These are phyloP conservation scores for Ceratina australensis DNA, from an alignment of 1,140 invertebrate species.

Conservation along the genomic window DNA sequence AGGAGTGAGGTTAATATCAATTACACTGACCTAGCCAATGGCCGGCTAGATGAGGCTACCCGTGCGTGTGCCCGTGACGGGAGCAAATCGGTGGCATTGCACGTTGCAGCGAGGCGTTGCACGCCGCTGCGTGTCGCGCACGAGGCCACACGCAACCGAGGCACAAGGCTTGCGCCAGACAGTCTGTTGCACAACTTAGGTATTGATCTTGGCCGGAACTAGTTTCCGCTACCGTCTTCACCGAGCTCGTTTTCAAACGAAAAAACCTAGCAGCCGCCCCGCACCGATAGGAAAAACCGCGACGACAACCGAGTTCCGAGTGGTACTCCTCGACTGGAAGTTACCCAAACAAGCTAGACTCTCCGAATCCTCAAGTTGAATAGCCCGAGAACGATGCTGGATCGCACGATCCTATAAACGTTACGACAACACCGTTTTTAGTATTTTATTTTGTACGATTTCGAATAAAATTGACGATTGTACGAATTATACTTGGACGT, in stretches of 20 bases:
- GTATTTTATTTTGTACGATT: no score
- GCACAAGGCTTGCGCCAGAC: conserved; percentile 64
- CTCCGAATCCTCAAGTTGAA: no score
- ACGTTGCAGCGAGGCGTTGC: conserved; percentile 46
- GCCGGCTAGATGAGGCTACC: conserved; percentile 24
- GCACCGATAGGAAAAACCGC: not conserved
- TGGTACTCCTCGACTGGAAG: no score
- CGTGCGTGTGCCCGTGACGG: conserved; percentile 37
- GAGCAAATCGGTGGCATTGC: conserved; percentile 48
- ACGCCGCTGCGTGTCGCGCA: conserved; percentile 31
- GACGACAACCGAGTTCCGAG: no score
- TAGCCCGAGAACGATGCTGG: no score
- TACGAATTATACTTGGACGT: no score
- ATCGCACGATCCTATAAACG: no score
- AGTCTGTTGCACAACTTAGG: conserved; percentile 73
- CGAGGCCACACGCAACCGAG: conserved; percentile 53
- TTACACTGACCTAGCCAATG: conserved; percentile 57
- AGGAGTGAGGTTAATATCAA: not conserved
- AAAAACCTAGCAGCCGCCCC: no score
- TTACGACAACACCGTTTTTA: no score
- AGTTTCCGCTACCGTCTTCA: conserved; percentile 74
- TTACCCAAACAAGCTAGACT: no score
- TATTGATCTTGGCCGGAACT: conserved; percentile 78
- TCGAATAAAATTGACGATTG: no score
- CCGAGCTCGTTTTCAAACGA: not conserved